Conservation (phyloP, 23 tunicate genomes). For the Styela clava region DNA sequence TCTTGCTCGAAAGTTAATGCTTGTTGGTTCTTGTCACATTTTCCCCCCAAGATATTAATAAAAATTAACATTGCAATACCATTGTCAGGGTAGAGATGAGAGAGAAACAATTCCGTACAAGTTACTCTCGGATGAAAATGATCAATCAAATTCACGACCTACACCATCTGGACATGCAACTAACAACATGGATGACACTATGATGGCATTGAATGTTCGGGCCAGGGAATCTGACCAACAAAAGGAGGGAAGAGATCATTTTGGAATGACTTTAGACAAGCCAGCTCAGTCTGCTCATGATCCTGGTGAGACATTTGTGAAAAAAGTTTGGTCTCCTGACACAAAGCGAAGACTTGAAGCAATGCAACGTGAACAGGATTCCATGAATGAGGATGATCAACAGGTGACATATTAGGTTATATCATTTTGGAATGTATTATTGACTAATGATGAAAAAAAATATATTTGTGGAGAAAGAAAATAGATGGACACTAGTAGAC, state of each 20-base stretch:
- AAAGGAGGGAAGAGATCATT: neutral
- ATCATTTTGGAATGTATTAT: no score
- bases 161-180: neutral
- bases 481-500: no score
- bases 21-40: no score
- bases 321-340: constrained; percentile 25
- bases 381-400: neutral
- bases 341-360: constrained; percentile 10
- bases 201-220: constrained; percentile 48
- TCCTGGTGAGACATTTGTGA: constrained; percentile 13
- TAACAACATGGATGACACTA: constrained; percentile 42
- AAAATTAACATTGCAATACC: no score
- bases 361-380: constrained; percentile 12
- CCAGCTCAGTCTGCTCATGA: neutral
- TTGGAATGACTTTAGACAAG: constrained; percentile 1
- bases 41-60: no score
- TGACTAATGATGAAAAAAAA: no score
- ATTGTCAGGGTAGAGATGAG: neutral
- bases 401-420: no score
- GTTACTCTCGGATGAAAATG: neutral
- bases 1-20: no score
- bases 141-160: neutral
- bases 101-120: constrained; percentile 12
- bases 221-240: neutral
- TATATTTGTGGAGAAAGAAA: no score